Percentiles rank a stretch among this genome's conserved stretches.
These are phyloP conservation scores for Psittacula echo DNA, from an alignment of 2,797 vertebrate species.

Conservation along the genomic window DNA sequence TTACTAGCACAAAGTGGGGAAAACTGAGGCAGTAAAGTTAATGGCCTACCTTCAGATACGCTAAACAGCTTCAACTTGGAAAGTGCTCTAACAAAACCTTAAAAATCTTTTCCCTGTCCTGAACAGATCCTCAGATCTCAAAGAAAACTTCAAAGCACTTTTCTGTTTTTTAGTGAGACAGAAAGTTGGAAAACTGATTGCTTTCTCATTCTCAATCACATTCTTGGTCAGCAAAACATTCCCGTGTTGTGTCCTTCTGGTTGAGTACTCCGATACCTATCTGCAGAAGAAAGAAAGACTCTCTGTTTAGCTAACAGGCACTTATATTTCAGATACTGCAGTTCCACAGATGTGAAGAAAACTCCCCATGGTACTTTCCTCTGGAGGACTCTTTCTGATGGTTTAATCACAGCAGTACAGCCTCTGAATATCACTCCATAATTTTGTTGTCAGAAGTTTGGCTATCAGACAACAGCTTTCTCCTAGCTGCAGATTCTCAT, in stretches of 20 bases:
- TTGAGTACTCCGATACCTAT: neutral
- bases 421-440: conserved; percentile 30
- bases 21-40: neutral
- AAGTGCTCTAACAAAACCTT: neutral
- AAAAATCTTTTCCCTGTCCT: neutral
- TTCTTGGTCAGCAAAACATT: neutral
- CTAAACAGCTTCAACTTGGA: neutral
- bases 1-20: neutral
- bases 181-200: neutral
- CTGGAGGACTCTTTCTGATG: conserved; percentile 32
- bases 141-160: neutral
- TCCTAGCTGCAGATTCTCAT: neutral
- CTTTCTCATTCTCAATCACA: neutral
- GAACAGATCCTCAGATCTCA: neutral
- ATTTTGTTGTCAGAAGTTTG: conserved; percentile 45
- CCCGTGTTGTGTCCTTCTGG: rapidly evolving
- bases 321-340: conserved; percentile 10
- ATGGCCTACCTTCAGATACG: neutral
- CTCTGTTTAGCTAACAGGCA: neutral
- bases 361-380: neutral
- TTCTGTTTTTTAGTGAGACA: neutral
- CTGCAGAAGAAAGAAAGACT: neutral
- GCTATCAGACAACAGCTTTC: conserved; percentile 34
- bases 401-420: neutral
- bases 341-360: conserved; percentile 49